Evolutionary conservation across 1,140 invertebrate species (phyloP).

Genomic region (Habropoda laboriosa): DNA sequence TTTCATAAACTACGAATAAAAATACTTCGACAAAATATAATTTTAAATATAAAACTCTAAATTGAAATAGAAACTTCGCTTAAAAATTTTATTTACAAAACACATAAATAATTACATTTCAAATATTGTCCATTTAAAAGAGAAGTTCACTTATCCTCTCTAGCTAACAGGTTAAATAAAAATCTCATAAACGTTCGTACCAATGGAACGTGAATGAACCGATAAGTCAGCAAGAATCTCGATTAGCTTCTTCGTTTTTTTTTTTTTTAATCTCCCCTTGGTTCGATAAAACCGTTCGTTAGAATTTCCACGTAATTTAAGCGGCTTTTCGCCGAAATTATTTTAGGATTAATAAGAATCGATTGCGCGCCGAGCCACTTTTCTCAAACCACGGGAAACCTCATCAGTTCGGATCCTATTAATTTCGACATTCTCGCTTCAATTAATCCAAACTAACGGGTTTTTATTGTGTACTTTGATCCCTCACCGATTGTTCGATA

Average conservation of each 20-base stretch:
- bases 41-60: no score
- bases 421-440: neutral
- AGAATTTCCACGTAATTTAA: neutral
- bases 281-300: neutral
- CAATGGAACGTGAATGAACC: neutral
- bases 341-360: constrained; percentile 5
- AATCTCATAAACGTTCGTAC: constrained; percentile 49
- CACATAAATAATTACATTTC: no score
- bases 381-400: neutral
- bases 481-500: neutral
- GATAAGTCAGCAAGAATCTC: neutral
- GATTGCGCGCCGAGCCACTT: neutral
- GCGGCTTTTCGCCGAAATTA: neutral
- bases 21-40: no score
- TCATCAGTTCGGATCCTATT: neutral
- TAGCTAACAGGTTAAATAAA: constrained; percentile 44
- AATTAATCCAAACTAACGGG: neutral
- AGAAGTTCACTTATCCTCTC: no score
- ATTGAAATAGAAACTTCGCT: no score
- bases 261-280: no score
- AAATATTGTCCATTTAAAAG: no score
- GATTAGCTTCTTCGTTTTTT: no score
- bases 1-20: no score
- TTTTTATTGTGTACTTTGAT: neutral
- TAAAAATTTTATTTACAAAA: no score